Base-by-base conservation (phyloP, 2,888 invertebrate species). In the Smittia aterrima region DNA sequence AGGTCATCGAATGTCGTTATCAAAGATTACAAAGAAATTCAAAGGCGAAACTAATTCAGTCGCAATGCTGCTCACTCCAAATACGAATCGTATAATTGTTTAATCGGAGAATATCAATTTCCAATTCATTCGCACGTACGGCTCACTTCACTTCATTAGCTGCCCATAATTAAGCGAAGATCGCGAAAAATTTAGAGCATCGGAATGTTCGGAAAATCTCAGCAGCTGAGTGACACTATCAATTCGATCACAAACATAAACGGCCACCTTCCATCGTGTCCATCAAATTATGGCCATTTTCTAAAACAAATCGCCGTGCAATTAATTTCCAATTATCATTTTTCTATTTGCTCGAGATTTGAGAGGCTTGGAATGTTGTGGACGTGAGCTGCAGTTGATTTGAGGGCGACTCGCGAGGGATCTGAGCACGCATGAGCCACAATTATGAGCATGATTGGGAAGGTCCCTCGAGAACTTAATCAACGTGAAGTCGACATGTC, bases 391-490 rank as follows among this genome's bases (percentile, higher is more conserved):
- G 47, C 11, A 9, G 4, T 47, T n/a, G 47, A n/a, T 16, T 47
- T 47, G 47, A 47, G 47, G 47, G 32, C 32, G 32, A 32, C 32
- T 32, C 32, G 32, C 32, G 3, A 32, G 32, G 32, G 32, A 32
- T 32, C 47, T n/a, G 47, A 16, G 16, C 47, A 47, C 47, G 47
- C 47, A 47, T 47, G 47, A 47, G 47, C 47, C 16, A 16, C n/a
- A 47, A 16, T 47, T 47, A 32, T 11, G 47, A n/a, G 2, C 47
- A 16, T 47, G 47, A 16, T 11, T 4, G 13, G 13, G 64, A 25
- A 64, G 64, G 25, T 64, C 25, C 25, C 64, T 24, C 16, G 64
- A 24, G 64, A 64, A 64, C 64, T 64, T 64, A 64, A 25, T 64
- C 25, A 64, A 64, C 11, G 25, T 64, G 16, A 20, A 58, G 58